phyloP scores from a whole-genome alignment of 1,140 invertebrate species.

The Euwallacea similis region DNA sequence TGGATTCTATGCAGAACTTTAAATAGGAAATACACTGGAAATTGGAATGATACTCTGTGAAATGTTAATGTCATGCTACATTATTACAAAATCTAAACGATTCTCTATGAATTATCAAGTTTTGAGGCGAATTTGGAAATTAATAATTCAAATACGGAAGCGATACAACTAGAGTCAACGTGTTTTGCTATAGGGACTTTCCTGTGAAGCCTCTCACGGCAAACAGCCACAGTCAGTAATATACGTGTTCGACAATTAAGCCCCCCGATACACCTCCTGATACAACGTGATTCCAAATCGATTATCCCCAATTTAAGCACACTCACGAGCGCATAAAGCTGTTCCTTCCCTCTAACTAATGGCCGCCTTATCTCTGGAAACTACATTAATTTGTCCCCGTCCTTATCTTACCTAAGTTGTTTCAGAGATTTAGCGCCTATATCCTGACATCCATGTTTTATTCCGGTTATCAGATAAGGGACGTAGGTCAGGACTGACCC shows the following conservation, averaged over 20 bases:
- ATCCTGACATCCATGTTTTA: conserved; percentile 96
- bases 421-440: conserved; percentile 74
- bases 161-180: too few species aligned
- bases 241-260: neutral
- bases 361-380: conserved; percentile 15
- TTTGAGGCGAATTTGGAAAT: too few species aligned
- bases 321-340: neutral
- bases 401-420: conserved; percentile 33
- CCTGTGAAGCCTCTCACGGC: too few species aligned
- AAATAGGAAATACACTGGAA: too few species aligned
- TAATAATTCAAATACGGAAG: too few species aligned
- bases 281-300: conserved; percentile 9
- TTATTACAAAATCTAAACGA: too few species aligned
- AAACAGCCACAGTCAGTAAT: too few species aligned
- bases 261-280: neutral
- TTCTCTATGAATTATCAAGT: too few species aligned
- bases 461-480: conserved; percentile 91
- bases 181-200: too few species aligned
- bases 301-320: conserved; percentile 2
- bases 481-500: conserved; percentile 94
- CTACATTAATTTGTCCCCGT: conserved; percentile 23
- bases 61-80: too few species aligned
- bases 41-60: too few species aligned
- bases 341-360: conserved; percentile 11
- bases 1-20: too few species aligned